These are phyloP conservation scores for Australoheros facetus DNA, from an alignment of 2,797 vertebrate genomes.

Conservation along the genomic window DNA sequence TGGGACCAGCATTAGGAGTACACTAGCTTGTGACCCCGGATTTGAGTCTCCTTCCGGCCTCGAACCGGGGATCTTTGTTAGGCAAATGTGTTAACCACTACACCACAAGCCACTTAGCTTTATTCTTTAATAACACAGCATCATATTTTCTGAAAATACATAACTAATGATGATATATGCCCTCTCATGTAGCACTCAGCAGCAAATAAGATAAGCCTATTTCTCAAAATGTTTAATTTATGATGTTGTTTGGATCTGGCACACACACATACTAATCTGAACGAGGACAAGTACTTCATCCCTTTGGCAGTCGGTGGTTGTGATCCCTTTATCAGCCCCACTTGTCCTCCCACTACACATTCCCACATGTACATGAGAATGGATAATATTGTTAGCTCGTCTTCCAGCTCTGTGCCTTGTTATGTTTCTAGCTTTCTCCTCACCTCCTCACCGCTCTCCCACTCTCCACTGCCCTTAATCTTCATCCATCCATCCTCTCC, in stretches of 20 bases:
- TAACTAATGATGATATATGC: slow-evolving; percentile 2
- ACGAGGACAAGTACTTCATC: not conserved
- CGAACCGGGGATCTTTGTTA: not conserved
- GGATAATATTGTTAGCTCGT: slow-evolving; percentile 13
- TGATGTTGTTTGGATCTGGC: not conserved
- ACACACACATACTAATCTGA: not conserved
- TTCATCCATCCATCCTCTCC: not conserved
- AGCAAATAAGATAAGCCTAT: not conserved
- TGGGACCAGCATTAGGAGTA: not conserved
- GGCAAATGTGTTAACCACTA: too few species aligned
- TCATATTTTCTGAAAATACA: not conserved
- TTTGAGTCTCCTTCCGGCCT: not conserved
- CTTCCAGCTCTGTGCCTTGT: not conserved
- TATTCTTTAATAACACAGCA: not conserved
- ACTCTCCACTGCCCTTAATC: slow-evolving; percentile 3
- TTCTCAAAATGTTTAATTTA: slow-evolving; percentile 8
- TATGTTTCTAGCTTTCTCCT: slow-evolving; percentile 2
- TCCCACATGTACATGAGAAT: not conserved
- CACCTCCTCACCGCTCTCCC: slow-evolving; percentile 1
- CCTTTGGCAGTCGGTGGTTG: not conserved
- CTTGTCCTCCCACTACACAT: slow-evolving; percentile 3
- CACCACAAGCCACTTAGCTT: not conserved
- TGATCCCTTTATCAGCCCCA: not conserved
- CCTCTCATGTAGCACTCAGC: not conserved
- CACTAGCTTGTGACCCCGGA: not conserved